These are phyloP conservation scores for Athalia cordata DNA, from an alignment of 2,888 invertebrate genomes.

Conservation along the genomic window DNA sequence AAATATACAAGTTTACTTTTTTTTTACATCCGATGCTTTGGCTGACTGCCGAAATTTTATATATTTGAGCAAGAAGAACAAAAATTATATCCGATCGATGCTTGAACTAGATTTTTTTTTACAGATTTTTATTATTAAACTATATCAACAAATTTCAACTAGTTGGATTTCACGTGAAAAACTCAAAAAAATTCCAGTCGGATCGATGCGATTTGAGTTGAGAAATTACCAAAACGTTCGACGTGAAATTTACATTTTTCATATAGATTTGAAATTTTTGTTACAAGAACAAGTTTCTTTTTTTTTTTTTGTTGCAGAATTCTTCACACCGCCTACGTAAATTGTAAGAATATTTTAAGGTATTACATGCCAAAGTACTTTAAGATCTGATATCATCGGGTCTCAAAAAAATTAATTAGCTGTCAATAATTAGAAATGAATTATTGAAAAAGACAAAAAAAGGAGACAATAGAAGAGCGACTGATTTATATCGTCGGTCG, in stretches of 20 bases:
- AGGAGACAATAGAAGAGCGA: too few species aligned
- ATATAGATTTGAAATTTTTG: not conserved
- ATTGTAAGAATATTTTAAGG: too few species aligned
- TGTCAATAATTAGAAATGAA: too few species aligned
- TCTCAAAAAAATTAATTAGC: too few species aligned
- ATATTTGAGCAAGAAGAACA: constrained; percentile 9
- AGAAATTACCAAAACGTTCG: too few species aligned
- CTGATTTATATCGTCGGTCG: too few species aligned
- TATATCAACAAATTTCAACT: constrained; percentile 22
- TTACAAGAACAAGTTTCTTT: not conserved
- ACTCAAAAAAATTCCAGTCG: not conserved
- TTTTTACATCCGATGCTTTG: constrained; percentile 16
- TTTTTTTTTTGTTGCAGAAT: not conserved
- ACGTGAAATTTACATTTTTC: not conserved
- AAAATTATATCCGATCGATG: constrained; percentile 2
- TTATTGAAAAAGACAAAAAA: too few species aligned
- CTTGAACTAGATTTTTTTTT: constrained; percentile 37
- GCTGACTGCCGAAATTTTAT: constrained; percentile 32
- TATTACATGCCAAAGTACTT: too few species aligned
- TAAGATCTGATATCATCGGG: too few species aligned
- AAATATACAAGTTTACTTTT: not conserved
- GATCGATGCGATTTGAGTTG: too few species aligned
- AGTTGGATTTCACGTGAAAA: not conserved
- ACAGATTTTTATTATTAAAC: constrained; percentile 23
- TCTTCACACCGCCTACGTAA: not conserved